phyloP scores from a whole-genome alignment of 1,140 invertebrate species.

The Zophobas morio region DNA sequence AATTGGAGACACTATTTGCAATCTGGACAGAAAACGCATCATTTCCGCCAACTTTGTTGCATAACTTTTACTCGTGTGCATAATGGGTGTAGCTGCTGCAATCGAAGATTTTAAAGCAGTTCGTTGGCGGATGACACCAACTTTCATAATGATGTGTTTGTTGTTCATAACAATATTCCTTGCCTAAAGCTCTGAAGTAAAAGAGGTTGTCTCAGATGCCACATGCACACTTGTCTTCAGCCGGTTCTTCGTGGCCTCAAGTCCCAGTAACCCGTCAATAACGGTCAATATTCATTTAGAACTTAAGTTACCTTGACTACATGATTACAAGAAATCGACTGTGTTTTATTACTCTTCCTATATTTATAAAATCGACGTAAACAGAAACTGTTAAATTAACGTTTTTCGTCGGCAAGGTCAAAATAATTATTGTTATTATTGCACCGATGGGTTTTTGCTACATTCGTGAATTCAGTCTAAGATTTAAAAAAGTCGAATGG shows the following conservation, averaged over 20 bases:
- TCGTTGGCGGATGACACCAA: not conserved
- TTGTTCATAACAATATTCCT: conserved; percentile 7
- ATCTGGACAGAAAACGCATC: no score
- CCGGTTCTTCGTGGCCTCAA: conserved; percentile 46
- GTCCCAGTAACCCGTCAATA: conserved; percentile 45
- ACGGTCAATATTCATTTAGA: conserved; percentile 22
- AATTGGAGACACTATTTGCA: no score
- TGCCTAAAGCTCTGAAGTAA: conserved; percentile 12
- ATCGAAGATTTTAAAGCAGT: not conserved
- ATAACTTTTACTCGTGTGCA: not conserved
- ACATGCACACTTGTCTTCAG: conserved; percentile 26
- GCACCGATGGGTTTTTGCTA: not conserved
- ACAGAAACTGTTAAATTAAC: conserved; percentile 7
- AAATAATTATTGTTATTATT: not conserved
- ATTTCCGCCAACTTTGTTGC: no score
- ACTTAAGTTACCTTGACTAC: conserved; percentile 24
- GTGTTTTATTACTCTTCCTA: not conserved
- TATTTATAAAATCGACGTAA: not conserved
- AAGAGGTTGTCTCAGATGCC: conserved; percentile 38
- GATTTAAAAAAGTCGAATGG: not conserved
- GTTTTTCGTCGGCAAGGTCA: not conserved
- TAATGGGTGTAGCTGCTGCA: not conserved
- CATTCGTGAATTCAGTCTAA: not conserved
- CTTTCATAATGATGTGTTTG: not conserved
- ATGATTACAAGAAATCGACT: not conserved